These are phyloP conservation scores for Aspidapion aeneum DNA, from an alignment of 2,888 invertebrate genomes.

Conservation along the genomic window DNA sequence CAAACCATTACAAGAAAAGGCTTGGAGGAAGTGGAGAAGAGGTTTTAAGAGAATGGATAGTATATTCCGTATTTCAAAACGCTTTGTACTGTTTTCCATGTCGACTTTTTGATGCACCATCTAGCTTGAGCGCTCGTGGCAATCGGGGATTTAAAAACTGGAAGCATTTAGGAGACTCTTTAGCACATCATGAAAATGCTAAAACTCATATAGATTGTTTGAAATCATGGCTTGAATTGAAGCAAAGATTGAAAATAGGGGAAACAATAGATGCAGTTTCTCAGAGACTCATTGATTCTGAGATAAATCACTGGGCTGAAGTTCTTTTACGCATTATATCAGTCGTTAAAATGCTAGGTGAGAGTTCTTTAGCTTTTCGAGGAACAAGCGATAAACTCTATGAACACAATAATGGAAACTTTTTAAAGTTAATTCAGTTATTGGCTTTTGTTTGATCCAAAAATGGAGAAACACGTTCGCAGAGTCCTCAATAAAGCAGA, in stretches of 20 bases:
- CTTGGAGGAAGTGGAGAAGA: slow-evolving; percentile 2
- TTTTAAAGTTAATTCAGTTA: slow-evolving; percentile 6
- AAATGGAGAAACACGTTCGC: slow-evolving; percentile 3
- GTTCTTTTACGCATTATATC: slow-evolving; percentile 6
- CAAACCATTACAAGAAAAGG: slow-evolving; percentile 6
- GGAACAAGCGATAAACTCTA: slow-evolving; percentile 11
- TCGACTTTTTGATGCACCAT: slow-evolving; percentile 1
- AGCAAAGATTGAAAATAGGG: background rate
- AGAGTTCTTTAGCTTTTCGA: slow-evolving; percentile 7
- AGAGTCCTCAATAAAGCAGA: background rate
- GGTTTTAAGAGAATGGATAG: slow-evolving; percentile 2
- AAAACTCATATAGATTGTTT: background rate
- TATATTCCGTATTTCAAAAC: slow-evolving; percentile 8
- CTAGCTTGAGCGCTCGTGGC: background rate
- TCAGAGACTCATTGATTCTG: slow-evolving; percentile 7
- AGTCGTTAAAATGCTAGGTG: slow-evolving; percentile 5
- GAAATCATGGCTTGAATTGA: slow-evolving; percentile 7
- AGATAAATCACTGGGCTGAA: slow-evolving; percentile 10
- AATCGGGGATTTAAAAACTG: slow-evolving; percentile 7
- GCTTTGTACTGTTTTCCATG: slow-evolving; percentile 7
- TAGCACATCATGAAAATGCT: slow-evolving; percentile 7
- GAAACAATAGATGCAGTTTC: slow-evolving; percentile 8
- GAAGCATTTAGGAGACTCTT: slow-evolving; percentile 7
- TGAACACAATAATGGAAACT: slow-evolving; percentile 11
- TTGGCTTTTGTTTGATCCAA: slow-evolving; percentile 5